Percentiles rank a stretch among this genome's conserved stretches.
phyloP scores from a whole-genome alignment of 2,888 invertebrate species.

The Eupithecia exiguata region DNA sequence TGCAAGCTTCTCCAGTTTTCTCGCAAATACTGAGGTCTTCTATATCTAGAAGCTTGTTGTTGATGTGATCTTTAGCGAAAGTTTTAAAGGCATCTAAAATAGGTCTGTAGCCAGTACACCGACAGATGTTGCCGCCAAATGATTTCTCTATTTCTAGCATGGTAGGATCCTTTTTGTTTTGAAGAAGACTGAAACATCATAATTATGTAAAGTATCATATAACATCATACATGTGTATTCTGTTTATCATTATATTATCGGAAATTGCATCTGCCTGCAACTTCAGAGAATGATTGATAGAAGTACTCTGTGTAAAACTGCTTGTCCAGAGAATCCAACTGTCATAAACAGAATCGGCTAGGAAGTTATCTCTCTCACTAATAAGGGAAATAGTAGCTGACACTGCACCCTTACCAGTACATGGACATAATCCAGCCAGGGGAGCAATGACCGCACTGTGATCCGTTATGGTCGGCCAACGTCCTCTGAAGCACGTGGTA shows the following conservation, averaged over 20 bases:
- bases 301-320: no score
- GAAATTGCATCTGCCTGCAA: no score
- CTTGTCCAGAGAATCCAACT: no score
- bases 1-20: constrained; percentile 46
- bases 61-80: constrained; percentile 76
- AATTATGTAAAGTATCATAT: no score
- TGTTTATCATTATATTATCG: no score
- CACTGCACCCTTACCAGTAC: constrained; percentile 56
- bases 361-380: background rate
- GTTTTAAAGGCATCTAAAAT: constrained; percentile 86
- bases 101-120: constrained; percentile 88
- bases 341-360: no score
- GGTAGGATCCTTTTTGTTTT: constrained; percentile 70
- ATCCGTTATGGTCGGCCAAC: constrained; percentile 85
- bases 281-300: no score
- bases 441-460: constrained; percentile 87
- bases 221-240: no score
- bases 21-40: constrained; percentile 57
- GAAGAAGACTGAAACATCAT: constrained; percentile 61
- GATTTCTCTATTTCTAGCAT: constrained; percentile 87
- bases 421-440: constrained; percentile 70
- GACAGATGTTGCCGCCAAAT: constrained; percentile 89
- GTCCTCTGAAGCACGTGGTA: constrained; percentile 86
- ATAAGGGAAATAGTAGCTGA: background rate
- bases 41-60: constrained; percentile 54